These are phyloP conservation scores for Embiotoca jacksoni DNA, from an alignment of 2,113 vertebrate genomes.

Conservation along the genomic window DNA sequence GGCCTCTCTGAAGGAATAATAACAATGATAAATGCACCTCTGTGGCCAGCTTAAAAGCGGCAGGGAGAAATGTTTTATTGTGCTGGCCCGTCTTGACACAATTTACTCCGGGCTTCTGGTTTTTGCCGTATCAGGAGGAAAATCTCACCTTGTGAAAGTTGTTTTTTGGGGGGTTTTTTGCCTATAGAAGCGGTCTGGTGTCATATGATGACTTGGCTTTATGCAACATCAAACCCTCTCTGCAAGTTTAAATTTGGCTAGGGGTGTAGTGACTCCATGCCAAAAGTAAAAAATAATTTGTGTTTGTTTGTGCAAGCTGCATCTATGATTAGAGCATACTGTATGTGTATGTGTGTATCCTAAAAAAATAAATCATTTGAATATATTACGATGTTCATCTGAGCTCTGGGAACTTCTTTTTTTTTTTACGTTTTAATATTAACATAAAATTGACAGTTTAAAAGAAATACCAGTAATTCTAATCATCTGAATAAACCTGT, in stretches of 20 bases:
- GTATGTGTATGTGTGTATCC: background rate
- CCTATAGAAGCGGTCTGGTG: conserved; percentile 14
- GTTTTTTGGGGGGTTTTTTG: background rate
- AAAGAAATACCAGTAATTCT: background rate
- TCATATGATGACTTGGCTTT: conserved; percentile 59
- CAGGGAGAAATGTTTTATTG: conserved; percentile 70
- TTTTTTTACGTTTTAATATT: too few relatives aligned
- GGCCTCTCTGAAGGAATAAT: conserved; percentile 76
- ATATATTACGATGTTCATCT: background rate
- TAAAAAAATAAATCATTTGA: background rate
- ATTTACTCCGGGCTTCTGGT: conserved; percentile 59
- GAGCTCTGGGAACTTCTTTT: background rate
- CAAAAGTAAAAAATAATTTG: conserved; percentile 21
- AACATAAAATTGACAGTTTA: background rate
- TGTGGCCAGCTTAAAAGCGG: conserved; percentile 59
- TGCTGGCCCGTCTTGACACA: conserved; percentile 56
- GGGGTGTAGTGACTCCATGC: conserved; percentile 11
- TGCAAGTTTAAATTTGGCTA: conserved; percentile 32
- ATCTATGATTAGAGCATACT: background rate
- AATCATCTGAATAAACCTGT: background rate
- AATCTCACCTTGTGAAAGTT: conserved; percentile 52
- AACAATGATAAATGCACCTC: conserved; percentile 80
- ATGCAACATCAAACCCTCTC: conserved; percentile 45
- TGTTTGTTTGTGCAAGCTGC: background rate
- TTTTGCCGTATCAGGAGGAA: conserved; percentile 62